Conservation (phyloP, 2,888 invertebrate species). For the Junonia oenone region DNA sequence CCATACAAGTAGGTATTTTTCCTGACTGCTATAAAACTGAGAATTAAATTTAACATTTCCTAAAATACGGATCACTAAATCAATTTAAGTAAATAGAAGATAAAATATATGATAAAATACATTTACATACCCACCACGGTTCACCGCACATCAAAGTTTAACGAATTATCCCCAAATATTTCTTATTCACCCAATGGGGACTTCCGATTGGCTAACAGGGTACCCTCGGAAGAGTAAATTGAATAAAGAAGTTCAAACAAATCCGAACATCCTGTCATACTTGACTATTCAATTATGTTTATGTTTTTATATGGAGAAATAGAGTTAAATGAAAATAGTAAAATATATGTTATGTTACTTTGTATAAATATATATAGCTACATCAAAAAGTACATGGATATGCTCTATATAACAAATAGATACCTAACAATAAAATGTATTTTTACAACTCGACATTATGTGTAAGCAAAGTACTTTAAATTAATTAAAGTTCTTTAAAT, state of each 20-base stretch:
- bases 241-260: slow-evolving; percentile 4
- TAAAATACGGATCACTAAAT: background rate
- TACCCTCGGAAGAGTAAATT: background rate
- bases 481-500: too few relatives aligned
- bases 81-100: background rate
- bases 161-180: slow-evolving; percentile 4
- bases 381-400: too few relatives aligned
- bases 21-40: too few relatives aligned
- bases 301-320: too few relatives aligned
- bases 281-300: background rate
- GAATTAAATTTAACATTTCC: background rate
- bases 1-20: too few relatives aligned
- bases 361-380: too few relatives aligned
- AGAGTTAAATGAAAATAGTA: too few relatives aligned
- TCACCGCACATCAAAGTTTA: background rate
- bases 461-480: too few relatives aligned
- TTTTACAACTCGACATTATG: too few relatives aligned
- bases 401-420: too few relatives aligned
- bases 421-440: too few relatives aligned
- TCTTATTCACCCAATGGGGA: slow-evolving; percentile 1
- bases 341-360: too few relatives aligned
- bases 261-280: background rate
- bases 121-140: background rate
- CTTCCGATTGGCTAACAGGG: slow-evolving; percentile 2
- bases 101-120: background rate